Evolutionary conservation across 2,888 invertebrate genomes (phyloP).

Genomic region (Amitus sp.): DNA sequence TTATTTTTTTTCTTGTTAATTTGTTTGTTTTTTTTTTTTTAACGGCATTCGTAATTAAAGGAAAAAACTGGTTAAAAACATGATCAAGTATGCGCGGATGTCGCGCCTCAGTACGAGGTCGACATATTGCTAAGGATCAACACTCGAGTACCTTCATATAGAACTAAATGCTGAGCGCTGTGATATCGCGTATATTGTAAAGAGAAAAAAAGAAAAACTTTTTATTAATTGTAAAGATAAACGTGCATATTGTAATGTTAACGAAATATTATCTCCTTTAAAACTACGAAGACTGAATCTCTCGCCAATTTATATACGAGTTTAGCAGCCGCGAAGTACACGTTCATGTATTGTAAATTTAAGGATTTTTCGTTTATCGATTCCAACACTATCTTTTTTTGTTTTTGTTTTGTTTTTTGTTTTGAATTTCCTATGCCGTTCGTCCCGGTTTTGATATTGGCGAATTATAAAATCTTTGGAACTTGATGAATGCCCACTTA

Average conservation of each 20-base stretch:
- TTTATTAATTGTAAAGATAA: conserved; percentile 54
- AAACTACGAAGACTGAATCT: conserved; percentile 61
- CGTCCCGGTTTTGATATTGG: neutral
- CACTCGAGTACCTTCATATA: conserved; percentile 50
- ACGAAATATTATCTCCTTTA: conserved; percentile 57
- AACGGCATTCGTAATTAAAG: conserved; percentile 8
- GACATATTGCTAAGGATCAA: conserved; percentile 15
- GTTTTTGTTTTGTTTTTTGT: neutral
- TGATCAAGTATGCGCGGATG: conserved; percentile 45
- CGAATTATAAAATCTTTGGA: conserved; percentile 6
- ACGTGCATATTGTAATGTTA: conserved; percentile 60
- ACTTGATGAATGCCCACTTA: conserved; percentile 49
- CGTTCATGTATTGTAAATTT: conserved; percentile 33
- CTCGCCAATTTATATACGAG: conserved; percentile 58
- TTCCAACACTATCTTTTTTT: neutral
- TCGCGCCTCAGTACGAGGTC: conserved; percentile 48
- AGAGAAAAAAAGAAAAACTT: conserved; percentile 31
- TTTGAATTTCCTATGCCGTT: neutral
- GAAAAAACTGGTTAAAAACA: conserved; percentile 11
- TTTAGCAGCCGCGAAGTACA: conserved; percentile 50
- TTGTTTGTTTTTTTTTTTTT: neutral
- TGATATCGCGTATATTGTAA: conserved; percentile 63
- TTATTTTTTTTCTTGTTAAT: neutral
- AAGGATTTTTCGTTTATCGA: conserved; percentile 1
- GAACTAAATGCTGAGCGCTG: conserved; percentile 62